phyloP scores from a whole-genome alignment of 2,113 vertebrate genomes.

The Choloepus hoffmanni region DNA sequence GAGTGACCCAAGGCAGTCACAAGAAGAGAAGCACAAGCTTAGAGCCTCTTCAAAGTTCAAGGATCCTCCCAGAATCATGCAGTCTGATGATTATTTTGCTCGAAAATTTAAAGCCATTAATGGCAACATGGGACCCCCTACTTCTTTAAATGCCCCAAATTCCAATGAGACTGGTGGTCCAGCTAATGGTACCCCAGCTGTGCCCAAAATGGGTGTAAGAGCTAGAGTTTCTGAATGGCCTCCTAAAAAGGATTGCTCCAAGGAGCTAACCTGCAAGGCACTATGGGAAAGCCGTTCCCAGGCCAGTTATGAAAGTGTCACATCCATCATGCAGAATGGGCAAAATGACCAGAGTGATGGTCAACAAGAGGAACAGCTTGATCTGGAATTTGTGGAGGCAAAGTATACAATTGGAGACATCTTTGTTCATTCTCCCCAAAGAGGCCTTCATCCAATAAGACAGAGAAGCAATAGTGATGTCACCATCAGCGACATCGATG shows the following conservation, averaged over 20 bases:
- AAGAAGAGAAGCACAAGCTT: constrained; percentile 90
- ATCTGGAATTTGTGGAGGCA: constrained; percentile 90
- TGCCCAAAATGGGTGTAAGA: constrained; percentile 99
- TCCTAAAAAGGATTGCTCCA: constrained; percentile 92
- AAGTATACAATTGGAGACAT: constrained; percentile 92
- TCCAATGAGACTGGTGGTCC: constrained; percentile 89
- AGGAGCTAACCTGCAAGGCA: constrained; percentile 85
- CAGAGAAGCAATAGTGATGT: constrained; percentile 98
- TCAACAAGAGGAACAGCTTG: constrained; percentile 88
- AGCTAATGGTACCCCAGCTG: constrained; percentile 92
- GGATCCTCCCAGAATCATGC: constrained; percentile 92
- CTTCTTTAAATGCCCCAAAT: constrained; percentile 86
- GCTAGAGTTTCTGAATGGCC: constrained; percentile 98
- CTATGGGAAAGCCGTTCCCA: constrained; percentile 92
- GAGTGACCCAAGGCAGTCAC: constrained; percentile 90
- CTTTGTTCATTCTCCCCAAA: constrained; percentile 92
- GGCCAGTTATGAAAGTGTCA: constrained; percentile 90
- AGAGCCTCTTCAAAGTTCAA: constrained; percentile 89
- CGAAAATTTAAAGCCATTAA: constrained; percentile 96
- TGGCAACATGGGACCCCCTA: constrained; percentile 91
- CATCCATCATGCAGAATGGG: constrained; percentile 91
- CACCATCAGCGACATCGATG: constrained; percentile 97
- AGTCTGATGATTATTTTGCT: constrained; percentile 96
- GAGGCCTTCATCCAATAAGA: constrained; percentile 94
- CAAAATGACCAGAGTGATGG: constrained; percentile 90